Evolutionary conservation across 1,140 invertebrate species (phyloP).

Genomic region (Nasonia giraulti): DNA sequence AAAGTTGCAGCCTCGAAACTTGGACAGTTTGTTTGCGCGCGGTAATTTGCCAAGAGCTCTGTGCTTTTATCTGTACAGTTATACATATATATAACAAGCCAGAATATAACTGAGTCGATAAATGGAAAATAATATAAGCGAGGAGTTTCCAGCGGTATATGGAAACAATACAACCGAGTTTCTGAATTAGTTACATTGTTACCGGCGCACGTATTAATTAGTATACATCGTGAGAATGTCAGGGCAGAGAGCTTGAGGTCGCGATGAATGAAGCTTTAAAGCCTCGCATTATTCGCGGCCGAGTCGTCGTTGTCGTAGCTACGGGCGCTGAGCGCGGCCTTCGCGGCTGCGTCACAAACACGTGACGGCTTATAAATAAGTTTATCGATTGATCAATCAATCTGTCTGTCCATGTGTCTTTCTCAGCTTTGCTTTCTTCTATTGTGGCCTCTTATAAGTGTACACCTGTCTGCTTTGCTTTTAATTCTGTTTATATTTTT

Average conservation of each 20-base stretch:
- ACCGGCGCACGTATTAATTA: background rate
- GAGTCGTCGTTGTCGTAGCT: background rate
- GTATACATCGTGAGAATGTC: background rate
- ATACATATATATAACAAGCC: background rate
- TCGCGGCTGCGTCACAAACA: background rate
- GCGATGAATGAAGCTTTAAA: conserved; percentile 19
- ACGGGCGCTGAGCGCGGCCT: background rate
- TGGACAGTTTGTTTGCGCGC: background rate
- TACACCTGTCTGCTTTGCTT: background rate
- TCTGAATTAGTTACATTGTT: background rate
- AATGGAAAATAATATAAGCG: background rate
- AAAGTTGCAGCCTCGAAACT: background rate
- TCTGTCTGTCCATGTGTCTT: conserved; percentile 4
- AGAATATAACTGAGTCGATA: background rate
- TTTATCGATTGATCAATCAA: conserved; percentile 36
- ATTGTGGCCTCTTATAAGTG: background rate
- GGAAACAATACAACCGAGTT: background rate
- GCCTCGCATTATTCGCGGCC: background rate
- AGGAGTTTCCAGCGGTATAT: background rate
- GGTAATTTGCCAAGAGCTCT: background rate
- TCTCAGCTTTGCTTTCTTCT: conserved; percentile 1
- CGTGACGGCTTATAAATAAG: conserved; percentile 30
- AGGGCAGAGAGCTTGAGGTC: background rate
- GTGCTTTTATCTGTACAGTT: background rate
- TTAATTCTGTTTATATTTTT: background rate